phyloP scores from a whole-genome alignment of 2,113 vertebrate species.

The Peromyscus maniculatus region DNA sequence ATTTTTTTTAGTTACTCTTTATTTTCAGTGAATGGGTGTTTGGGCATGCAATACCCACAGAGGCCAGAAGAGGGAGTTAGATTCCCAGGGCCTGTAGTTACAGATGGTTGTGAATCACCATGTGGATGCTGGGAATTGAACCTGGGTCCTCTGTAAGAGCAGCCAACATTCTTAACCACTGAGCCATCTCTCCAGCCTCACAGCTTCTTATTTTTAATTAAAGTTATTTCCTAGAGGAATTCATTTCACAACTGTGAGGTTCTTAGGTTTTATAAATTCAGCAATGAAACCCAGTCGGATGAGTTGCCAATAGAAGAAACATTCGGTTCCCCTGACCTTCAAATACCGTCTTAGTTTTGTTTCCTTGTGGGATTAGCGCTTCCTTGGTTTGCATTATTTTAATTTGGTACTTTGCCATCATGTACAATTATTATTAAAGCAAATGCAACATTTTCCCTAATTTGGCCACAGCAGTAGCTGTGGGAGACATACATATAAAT shows the following conservation, averaged over 20 bases:
- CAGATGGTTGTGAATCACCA: neutral
- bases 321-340: neutral
- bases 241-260: neutral
- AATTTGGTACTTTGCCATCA: neutral
- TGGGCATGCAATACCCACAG: neutral
- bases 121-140: neutral
- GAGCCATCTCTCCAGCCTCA: neutral
- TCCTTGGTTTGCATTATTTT: neutral
- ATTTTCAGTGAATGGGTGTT: neutral
- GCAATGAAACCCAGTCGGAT: neutral
- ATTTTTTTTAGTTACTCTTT: neutral
- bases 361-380: neutral
- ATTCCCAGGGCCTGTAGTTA: neutral
- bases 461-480: neutral
- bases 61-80: neutral
- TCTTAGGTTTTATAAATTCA: neutral
- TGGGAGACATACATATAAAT: neutral
- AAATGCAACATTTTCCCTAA: neutral
- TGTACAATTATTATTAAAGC: neutral
- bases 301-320: neutral
- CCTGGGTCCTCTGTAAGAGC: neutral
- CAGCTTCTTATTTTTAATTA: slow-evolving; percentile 61
- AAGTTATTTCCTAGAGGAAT: slow-evolving; percentile 39
- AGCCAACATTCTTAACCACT: neutral
- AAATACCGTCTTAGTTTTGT: slow-evolving; percentile 24